Evolutionary conservation across 2,888 invertebrate species (phyloP).

Genomic region (Euzophera pinguis): DNA sequence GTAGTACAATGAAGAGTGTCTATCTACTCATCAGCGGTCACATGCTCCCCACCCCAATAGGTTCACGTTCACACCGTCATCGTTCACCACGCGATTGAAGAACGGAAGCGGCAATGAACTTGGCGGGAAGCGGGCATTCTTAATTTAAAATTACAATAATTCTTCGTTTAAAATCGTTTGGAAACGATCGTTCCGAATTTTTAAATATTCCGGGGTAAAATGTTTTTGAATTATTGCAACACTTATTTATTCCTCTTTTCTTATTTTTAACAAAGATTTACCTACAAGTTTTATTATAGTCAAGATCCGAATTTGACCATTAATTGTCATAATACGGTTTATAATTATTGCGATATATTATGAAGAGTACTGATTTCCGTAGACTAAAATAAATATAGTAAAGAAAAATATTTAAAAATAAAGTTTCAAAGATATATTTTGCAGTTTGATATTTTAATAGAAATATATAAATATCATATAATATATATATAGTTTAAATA

Average conservation of each 20-base stretch:
- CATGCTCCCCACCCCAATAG: too few relatives aligned
- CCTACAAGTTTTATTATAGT: too few relatives aligned
- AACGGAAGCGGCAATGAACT: conserved; percentile 65
- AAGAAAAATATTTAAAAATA: too few relatives aligned
- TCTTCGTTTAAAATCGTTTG: conserved; percentile 13
- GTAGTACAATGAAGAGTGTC: too few relatives aligned
- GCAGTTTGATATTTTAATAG: too few relatives aligned
- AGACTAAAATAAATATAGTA: too few relatives aligned
- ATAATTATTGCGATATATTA: not conserved
- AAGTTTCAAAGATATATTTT: too few relatives aligned
- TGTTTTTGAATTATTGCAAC: not conserved
- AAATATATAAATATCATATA: too few relatives aligned
- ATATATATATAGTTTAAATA: too few relatives aligned
- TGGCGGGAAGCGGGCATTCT: conserved; percentile 53
- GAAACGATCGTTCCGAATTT: conserved; percentile 2
- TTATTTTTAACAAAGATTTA: not conserved
- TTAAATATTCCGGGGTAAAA: not conserved
- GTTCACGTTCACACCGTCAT: too few relatives aligned
- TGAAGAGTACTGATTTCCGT: too few relatives aligned
- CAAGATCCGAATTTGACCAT: not conserved
- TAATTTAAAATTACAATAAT: conserved; percentile 40
- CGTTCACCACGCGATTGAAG: conserved; percentile 33
- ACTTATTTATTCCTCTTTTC: not conserved
- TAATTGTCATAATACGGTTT: not conserved
- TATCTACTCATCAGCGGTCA: too few relatives aligned